Base-by-base conservation (phyloP, 1,140 invertebrate species). In the Drosophila repleta region DNA sequence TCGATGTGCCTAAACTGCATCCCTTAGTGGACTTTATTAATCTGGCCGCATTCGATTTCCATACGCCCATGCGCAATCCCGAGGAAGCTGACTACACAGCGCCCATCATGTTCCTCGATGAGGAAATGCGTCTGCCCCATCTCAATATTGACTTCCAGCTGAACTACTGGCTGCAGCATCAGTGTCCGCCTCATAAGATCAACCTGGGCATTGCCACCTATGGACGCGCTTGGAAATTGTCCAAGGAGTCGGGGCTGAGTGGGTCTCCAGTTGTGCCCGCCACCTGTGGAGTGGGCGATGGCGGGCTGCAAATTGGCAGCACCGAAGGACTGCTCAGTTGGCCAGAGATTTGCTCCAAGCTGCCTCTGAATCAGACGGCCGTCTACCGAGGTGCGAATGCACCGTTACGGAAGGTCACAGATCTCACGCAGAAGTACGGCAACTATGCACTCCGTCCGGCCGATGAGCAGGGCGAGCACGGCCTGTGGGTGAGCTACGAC, bases 401-500 rank as follows among this genome's bases (percentile, higher is more conserved):
- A 2, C 93, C 94, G 6, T 78, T 96, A 0, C 94, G 95, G 68
- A 94, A 95, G 77, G 94, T 96, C 18, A 93, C 93, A 3, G 96
- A 97, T 78, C 94, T 95, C 0, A 95, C 94, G 26, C 95, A 95
- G 74, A 94, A 95, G 69, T 95, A 95, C 61, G 96, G 96, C 17
- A 94, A 95, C 29, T 97, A 96, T 76, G 96, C 95, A 0, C 95
- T 94, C 88, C 93, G 95, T 71, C 87, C 95, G 0, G 95, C 95
- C 43, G 94, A 96, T 62, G 93, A 95, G 4, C 93, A 92, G 10
- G 94, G 93, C 1, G 93, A 95, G 3, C 94, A 94, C 7, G 95
- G 97, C 7, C 93, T 97, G 41, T 99, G 97, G 97, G 95, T 98
- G 0, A 95, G 95, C 51, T 98, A 96, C 83, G 97, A 99, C 87